Evolutionary conservation across 2,888 invertebrate species (phyloP).

Genomic region (Griposia aprilina): DNA sequence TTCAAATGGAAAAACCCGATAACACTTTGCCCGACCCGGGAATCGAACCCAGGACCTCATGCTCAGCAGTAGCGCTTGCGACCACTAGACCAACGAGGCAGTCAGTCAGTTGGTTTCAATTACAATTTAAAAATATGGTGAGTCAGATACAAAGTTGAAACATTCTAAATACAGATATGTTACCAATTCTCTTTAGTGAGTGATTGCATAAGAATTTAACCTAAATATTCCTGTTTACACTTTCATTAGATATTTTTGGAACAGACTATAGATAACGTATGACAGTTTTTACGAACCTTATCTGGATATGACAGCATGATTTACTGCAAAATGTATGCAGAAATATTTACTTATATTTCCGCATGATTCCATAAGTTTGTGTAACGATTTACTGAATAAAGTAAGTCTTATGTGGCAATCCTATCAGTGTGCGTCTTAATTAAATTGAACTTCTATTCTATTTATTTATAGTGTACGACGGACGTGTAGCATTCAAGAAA

Average conservation of each 20-base stretch:
- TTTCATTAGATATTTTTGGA: background rate
- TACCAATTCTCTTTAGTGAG: too few species aligned
- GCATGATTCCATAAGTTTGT: background rate
- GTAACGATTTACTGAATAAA: background rate
- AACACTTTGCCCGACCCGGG: too few species aligned
- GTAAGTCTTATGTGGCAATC: background rate
- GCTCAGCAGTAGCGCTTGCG: too few species aligned
- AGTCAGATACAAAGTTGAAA: background rate
- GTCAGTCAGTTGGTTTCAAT: too few species aligned
- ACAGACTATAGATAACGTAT: background rate
- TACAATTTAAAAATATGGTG: too few species aligned
- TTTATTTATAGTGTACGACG: background rate
- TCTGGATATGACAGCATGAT: too few species aligned
- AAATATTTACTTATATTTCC: background rate
- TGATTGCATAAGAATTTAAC: background rate
- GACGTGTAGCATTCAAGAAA: conserved; percentile 49
- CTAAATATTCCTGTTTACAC: background rate
- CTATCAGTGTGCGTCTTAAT: background rate
- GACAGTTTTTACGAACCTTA: background rate
- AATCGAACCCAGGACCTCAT: too few species aligned
- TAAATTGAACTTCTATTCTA: conserved; percentile 29
- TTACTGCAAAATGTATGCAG: too few species aligned
- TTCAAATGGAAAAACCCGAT: too few species aligned
- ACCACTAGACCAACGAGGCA: too few species aligned
- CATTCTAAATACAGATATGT: background rate